Conservation (phyloP, 2,888 invertebrate species). For the Lamellibrachia columna region DNA sequence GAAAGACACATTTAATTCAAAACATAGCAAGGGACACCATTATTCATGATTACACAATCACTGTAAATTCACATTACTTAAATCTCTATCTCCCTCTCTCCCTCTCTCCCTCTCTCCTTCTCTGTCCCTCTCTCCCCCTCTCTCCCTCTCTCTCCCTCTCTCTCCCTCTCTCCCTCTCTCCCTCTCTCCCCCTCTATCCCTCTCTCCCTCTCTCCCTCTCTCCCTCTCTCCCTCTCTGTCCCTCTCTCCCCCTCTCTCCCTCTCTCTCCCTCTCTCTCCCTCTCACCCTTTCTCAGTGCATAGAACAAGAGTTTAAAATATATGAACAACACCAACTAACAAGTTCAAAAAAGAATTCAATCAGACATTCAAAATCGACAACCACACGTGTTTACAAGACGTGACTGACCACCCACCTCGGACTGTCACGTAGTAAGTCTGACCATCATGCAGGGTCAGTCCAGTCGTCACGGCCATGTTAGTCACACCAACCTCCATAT, state of each 20-base stretch:
- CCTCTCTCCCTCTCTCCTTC: no score
- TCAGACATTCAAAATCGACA: no score
- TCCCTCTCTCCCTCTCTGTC: no score
- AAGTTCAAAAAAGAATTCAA: neutral
- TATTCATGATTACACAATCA: no score
- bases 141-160: no score
- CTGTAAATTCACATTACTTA: neutral
- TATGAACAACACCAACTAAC: neutral
- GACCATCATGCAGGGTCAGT: constrained; percentile 8
- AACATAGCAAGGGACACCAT: neutral
- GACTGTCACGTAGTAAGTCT: constrained; percentile 22
- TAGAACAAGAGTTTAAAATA: no score
- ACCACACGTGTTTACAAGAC: neutral
- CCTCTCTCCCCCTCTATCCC: no score
- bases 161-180: no score
- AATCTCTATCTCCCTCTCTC: neutral
- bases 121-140: no score
- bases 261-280: no score
- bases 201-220: neutral
- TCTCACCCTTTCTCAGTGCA: no score
- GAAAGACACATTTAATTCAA: neutral
- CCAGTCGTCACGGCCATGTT: neutral
- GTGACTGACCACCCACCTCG: constrained; percentile 5
- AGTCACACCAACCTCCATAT: neutral
- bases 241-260: no score